Conservation (phyloP, 2,888 invertebrate species). For the Lasioglossum leucozonium region DNA sequence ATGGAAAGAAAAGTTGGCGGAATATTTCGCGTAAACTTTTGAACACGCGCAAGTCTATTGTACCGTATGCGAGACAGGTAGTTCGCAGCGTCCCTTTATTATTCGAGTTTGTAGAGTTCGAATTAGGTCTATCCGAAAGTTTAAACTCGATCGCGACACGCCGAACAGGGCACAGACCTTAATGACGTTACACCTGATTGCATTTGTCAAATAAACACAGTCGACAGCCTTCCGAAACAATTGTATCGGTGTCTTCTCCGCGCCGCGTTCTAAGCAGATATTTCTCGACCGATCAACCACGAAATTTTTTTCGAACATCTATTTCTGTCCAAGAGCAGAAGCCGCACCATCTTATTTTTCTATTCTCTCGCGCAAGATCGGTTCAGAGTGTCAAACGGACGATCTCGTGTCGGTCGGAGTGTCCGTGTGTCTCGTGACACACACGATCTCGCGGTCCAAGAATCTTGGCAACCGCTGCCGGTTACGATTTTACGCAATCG, state of each 20-base stretch:
- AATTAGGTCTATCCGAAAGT: background rate
- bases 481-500: conserved; percentile 69
- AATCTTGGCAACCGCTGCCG: conserved; percentile 65
- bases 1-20: too few relatives aligned
- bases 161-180: background rate
- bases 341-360: background rate
- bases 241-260: background rate
- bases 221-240: background rate
- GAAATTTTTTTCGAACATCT: background rate
- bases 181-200: background rate
- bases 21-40: too few relatives aligned
- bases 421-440: conserved; percentile 54
- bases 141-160: background rate
- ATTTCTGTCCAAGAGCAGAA: background rate
- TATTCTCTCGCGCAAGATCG: background rate
- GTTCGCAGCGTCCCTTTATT: too few relatives aligned
- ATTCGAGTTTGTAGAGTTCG: too few relatives aligned
- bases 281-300: too few relatives aligned
- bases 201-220: background rate
- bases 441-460: conserved; percentile 48
- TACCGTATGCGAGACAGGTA: too few relatives aligned
- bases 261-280: background rate
- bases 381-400: background rate
- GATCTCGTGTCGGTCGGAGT: conserved; percentile 30
- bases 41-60: too few relatives aligned